phyloP scores from a whole-genome alignment of 2,113 vertebrate species.

The Xiphias gladius region DNA sequence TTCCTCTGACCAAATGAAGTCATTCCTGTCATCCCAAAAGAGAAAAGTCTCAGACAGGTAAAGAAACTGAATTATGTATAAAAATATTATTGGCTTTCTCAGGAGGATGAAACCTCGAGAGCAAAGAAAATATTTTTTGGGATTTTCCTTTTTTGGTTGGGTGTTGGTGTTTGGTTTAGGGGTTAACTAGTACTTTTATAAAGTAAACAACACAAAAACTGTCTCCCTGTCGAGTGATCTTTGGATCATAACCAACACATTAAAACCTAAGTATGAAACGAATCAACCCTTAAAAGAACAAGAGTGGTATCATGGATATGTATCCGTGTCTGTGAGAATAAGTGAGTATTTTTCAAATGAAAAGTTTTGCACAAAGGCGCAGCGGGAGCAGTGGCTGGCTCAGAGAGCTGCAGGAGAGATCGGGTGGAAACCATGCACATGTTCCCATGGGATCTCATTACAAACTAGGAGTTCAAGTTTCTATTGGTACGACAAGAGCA shows the following conservation, averaged over 20 bases:
- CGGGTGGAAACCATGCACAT: conserved; percentile 54
- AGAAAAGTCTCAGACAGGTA: conserved; percentile 14
- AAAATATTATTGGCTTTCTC: conserved; percentile 2
- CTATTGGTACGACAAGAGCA: conserved; percentile 42
- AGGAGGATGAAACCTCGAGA: neutral
- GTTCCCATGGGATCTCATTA: conserved; percentile 74
- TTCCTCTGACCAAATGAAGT: conserved; percentile 48
- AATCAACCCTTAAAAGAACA: conserved; percentile 13
- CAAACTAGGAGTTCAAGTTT: conserved; percentile 66
- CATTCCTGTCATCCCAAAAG: conserved; percentile 34
- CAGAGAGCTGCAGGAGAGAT: conserved; percentile 43
- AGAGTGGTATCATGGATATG: neutral
- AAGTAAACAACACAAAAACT: conserved; percentile 20
- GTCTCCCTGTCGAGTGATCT: neutral
- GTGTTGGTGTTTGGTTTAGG: neutral
- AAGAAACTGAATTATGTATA: neutral
- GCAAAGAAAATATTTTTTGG: neutral
- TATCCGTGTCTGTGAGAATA: neutral
- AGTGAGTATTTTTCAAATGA: conserved; percentile 16
- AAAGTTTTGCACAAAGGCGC: conserved; percentile 28
- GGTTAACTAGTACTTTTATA: neutral
- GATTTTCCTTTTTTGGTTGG: neutral
- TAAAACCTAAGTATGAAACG: neutral
- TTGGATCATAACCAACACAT: conserved; percentile 5
- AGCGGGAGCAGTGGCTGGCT: conserved; percentile 26